These are phyloP conservation scores for Platalea minor DNA, from an alignment of 2,797 vertebrate species.

Conservation along the genomic window DNA sequence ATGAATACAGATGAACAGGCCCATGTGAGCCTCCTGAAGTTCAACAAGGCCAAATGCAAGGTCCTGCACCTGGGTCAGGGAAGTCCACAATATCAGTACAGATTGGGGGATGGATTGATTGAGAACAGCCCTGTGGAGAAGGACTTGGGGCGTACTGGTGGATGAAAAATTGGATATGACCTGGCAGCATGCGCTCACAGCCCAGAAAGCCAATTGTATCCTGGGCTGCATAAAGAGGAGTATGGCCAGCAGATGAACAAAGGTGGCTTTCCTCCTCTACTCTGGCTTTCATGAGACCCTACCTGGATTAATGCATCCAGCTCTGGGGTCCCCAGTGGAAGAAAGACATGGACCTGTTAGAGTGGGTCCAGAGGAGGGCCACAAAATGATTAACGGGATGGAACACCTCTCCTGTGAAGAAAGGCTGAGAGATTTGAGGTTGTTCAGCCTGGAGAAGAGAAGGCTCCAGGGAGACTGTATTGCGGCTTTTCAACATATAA, in stretches of 20 bases:
- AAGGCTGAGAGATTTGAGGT: not conserved
- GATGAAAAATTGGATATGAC: not conserved
- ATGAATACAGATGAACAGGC: not conserved
- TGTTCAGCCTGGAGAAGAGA: not conserved
- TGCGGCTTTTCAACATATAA: not conserved
- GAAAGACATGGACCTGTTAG: not conserved
- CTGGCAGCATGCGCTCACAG: rapidly evolving
- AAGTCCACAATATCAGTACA: not conserved
- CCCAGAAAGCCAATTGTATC: not conserved
- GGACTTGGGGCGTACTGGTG: not conserved
- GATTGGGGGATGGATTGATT: not conserved
- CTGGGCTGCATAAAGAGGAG: not conserved
- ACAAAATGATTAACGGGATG: not conserved
- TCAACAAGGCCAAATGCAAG: not conserved
- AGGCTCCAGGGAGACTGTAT: not conserved
- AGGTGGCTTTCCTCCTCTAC: not conserved
- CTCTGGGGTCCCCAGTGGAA: too few relatives aligned
- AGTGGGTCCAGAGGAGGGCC: not conserved
- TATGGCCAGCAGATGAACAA: not conserved
- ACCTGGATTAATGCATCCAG: not conserved
- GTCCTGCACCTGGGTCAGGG: not conserved
- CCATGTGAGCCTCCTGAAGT: not conserved
- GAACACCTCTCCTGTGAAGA: not conserved
- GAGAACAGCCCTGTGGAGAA: not conserved
- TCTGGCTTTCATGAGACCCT: not conserved